These are phyloP conservation scores for Tortrix viridana DNA, from an alignment of 2,888 invertebrate genomes.

Conservation along the genomic window DNA sequence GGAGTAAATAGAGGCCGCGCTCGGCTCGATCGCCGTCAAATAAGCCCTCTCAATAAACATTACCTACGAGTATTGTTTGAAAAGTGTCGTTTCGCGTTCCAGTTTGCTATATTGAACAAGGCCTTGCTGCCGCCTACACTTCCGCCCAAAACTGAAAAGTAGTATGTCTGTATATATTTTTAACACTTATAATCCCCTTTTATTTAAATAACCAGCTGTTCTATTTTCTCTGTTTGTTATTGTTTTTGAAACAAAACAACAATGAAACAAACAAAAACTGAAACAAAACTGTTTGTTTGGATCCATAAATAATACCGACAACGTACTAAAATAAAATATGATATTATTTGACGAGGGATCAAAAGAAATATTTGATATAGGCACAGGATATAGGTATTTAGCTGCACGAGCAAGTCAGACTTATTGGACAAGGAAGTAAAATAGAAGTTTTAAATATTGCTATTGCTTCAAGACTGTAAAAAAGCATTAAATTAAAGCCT, in stretches of 20 bases:
- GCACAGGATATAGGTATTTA: too few species aligned
- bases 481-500: too few species aligned
- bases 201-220: neutral
- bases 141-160: too few species aligned
- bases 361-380: too few species aligned
- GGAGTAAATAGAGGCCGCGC: neutral
- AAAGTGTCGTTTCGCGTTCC: slow-evolving; percentile 19
- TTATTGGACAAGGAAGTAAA: too few species aligned
- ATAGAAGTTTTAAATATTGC: too few species aligned
- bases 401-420: too few species aligned
- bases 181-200: too few species aligned
- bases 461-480: too few species aligned
- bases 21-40: slow-evolving; percentile 6
- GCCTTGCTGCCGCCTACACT: slow-evolving; percentile 3
- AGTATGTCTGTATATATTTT: too few species aligned
- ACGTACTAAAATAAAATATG: neutral
- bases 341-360: neutral
- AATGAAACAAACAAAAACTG: neutral
- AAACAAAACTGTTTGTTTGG: neutral
- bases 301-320: neutral
- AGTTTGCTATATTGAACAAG: slow-evolving; percentile 18
- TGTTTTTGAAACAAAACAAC: slow-evolving; percentile 7
- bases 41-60: slow-evolving; percentile 19
- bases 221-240: slow-evolving; percentile 17
- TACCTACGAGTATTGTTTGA: too few species aligned